Percentiles rank a stretch among this genome's conserved stretches.
Conservation (phyloP, 2,113 vertebrate genomes). For the Capra hircus region DNA sequence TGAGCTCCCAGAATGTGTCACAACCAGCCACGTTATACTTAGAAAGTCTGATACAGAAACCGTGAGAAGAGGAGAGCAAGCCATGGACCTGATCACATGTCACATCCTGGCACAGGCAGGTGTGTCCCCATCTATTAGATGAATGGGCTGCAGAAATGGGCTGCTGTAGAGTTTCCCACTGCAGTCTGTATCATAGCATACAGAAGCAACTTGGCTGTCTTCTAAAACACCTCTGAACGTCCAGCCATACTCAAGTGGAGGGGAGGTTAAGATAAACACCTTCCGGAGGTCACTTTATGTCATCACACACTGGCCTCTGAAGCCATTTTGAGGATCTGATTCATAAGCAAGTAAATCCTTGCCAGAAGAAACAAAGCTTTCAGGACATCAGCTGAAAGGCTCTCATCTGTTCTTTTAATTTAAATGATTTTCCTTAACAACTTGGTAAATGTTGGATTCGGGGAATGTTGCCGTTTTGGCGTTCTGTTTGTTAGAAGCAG, state of each 20-base stretch:
- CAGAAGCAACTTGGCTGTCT: not conserved
- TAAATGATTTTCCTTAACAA: conserved; percentile 11
- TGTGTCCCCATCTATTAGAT: not conserved
- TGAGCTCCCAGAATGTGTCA: not conserved
- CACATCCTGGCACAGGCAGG: not conserved
- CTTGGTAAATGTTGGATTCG: not conserved
- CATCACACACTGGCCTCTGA: not conserved
- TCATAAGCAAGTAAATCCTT: not conserved
- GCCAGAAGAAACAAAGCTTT: not conserved
- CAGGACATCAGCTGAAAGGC: not conserved
- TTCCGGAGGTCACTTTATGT: not conserved
- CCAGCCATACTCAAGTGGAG: not conserved
- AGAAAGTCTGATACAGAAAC: not conserved
- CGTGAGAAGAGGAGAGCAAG: not conserved
- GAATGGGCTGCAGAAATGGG: not conserved
- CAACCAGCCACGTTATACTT: not conserved
- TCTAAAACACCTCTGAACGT: not conserved
- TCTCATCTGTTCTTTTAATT: not conserved
- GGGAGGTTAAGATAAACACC: conserved; percentile 21
- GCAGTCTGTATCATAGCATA: not conserved
- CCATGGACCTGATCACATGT: not conserved
- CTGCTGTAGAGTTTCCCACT: not conserved
- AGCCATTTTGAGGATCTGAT: not conserved
- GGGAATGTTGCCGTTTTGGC: not conserved
- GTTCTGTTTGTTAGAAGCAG: not conserved